These are phyloP conservation scores for Hippopotamyrus pictus DNA, from an alignment of 2,797 vertebrate species.

Conservation along the genomic window DNA sequence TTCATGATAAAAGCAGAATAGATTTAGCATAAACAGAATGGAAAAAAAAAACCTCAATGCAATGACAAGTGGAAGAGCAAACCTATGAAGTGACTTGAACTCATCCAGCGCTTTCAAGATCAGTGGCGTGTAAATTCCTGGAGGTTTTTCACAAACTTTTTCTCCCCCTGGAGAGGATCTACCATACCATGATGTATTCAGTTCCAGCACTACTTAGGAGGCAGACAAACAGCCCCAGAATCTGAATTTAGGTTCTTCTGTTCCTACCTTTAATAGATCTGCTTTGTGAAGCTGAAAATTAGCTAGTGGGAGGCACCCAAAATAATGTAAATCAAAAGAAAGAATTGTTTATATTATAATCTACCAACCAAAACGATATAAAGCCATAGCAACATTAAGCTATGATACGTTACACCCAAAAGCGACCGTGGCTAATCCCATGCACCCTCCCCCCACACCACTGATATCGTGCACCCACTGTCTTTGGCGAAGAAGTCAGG, in stretches of 20 bases:
- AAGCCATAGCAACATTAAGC: background rate
- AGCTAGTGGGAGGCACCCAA: background rate
- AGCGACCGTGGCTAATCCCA: background rate
- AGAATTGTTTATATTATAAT: background rate
- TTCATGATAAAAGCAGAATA: background rate
- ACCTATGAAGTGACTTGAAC: background rate
- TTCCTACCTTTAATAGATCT: background rate
- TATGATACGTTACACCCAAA: background rate
- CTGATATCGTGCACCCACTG: constrained; percentile 57
- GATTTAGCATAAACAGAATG: background rate
- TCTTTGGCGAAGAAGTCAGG: constrained; percentile 78
- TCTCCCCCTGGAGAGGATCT: background rate
- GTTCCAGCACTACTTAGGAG: background rate
- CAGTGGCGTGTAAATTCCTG: background rate
- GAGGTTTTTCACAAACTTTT: background rate
- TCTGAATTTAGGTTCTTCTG: background rate
- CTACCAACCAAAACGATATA: background rate
- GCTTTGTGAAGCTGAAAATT: background rate
- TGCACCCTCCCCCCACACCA: background rate
- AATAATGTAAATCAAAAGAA: background rate
- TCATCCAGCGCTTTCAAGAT: background rate
- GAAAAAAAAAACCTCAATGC: background rate
- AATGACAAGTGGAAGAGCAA: background rate
- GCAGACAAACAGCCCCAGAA: background rate
- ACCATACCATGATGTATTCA: background rate